A percentile compares a stretch with the other conserved stretches of the same genome.
These are phyloP conservation scores for Xanthia icteritia DNA, from an alignment of 2,888 invertebrate species.

Conservation along the genomic window DNA sequence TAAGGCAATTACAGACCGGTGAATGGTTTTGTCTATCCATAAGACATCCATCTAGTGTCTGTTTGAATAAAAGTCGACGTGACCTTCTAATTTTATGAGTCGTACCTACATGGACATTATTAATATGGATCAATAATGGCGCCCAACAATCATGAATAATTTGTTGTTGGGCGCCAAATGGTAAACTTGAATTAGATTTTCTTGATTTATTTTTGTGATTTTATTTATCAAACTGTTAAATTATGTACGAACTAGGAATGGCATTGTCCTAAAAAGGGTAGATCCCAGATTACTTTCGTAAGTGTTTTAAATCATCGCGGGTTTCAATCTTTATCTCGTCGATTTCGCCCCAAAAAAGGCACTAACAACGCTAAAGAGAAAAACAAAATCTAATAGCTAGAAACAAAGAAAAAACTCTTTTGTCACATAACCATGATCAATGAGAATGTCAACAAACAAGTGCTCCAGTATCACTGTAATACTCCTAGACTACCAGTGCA, in stretches of 20 bases:
- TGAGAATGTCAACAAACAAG: slow-evolving; percentile 27
- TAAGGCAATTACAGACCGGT: too few relatives aligned
- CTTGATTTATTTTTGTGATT: background rate
- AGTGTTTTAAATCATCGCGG: background rate
- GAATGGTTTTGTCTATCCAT: background rate
- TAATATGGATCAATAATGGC: slow-evolving; percentile 27
- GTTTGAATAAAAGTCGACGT: background rate
- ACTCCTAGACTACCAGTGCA: slow-evolving; percentile 17
- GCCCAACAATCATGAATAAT: slow-evolving; percentile 19
- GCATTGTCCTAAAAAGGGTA: background rate
- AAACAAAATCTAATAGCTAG: background rate
- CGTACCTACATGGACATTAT: background rate
- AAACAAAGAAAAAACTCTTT: background rate
- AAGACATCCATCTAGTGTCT: background rate
- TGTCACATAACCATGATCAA: slow-evolving; percentile 19
- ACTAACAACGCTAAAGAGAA: background rate
- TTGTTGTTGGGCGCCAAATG: slow-evolving; percentile 26
- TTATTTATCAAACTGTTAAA: background rate
- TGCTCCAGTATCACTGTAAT: slow-evolving; percentile 21
- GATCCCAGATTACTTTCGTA: background rate
- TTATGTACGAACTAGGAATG: background rate
- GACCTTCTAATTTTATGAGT: slow-evolving; percentile 4
- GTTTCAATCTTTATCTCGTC: background rate
- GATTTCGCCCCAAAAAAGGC: background rate
- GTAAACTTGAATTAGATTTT: background rate